Base-by-base conservation (phyloP, 1,140 invertebrate species). In the Tyrophagus putrescentiae region DNA sequence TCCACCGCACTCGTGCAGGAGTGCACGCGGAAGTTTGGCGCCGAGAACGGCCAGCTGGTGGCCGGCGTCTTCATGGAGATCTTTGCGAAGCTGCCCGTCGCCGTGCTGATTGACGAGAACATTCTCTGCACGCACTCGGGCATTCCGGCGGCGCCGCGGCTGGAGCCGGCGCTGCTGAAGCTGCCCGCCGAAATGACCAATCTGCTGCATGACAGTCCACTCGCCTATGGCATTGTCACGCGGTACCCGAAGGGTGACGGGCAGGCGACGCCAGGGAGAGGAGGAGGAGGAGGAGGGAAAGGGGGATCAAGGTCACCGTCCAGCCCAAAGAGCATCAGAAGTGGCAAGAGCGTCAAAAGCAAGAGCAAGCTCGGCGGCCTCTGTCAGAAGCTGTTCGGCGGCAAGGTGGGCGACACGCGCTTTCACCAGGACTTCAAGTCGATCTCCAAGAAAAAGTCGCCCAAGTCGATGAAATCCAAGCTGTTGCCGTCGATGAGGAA, bases 111-210 rank as follows among this genome's bases (percentile, higher is more conserved):
- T 25, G 82, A 84, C 70, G 76, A 76, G 29, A 81, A 79, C 73
- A 56, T 84, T 63, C 83, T 84, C 67, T 84, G 82, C 72, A 80
- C 79, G 56, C 82, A 84, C 71, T 82, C 82, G 21, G 83, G 83
- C 4, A 82, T 84, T 50, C 82, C 82, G n/a, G 80, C 80, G 11
- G 78, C 80, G 7, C 64, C 57, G 56, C 21, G 52, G 45, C 7
- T 13, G 18, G 31, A 25, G 7, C 7, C 45, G 21, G 45, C 23
- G 7, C 31, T 48, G 45, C 13, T 7, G 21, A 9, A 7, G 7
- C 45, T 48, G 18, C 45, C 45, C 7, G 31, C 23, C 23, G 7
- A 18, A 7, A 48, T 48, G 13, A 18, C 31, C 21, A 21, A 48
- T 21, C 21, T 48, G 18, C 45, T 25, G 7, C 23, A 48, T 21